Conservation (phyloP, 2,797 vertebrate species). For the Spondyliosoma cantharus region DNA sequence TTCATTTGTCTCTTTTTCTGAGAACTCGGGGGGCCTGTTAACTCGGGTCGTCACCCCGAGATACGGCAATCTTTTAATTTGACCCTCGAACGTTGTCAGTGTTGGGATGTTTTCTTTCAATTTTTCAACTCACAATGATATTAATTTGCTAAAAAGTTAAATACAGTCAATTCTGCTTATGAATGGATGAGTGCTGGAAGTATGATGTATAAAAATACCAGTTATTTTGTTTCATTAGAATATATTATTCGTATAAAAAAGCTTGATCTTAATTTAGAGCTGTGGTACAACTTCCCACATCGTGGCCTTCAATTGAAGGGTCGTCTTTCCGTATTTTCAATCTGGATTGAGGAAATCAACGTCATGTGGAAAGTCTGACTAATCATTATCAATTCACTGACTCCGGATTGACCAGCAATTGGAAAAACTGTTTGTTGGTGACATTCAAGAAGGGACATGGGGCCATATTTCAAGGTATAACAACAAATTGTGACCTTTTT, state of each 20-base stretch:
- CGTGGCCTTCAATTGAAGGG: constrained; percentile 36
- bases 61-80: constrained; percentile 60
- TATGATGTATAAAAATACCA: constrained; percentile 3
- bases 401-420: too few relatives aligned
- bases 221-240: background rate
- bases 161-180: background rate
- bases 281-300: constrained; percentile 48
- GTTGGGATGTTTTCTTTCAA: constrained; percentile 21
- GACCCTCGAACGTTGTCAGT: constrained; percentile 39
- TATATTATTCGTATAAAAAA: constrained; percentile 1
- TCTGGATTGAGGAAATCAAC: constrained; percentile 14
- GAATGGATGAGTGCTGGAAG: background rate
- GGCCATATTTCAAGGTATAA: too few relatives aligned
- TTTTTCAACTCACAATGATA: background rate
- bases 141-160: background rate
- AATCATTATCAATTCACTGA: too few relatives aligned
- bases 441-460: too few relatives aligned
- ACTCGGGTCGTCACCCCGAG: constrained; percentile 53
- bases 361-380: too few relatives aligned
- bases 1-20: constrained; percentile 56
- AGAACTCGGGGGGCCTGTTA: constrained; percentile 40
- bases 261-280: constrained; percentile 15
- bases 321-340: constrained; percentile 37
- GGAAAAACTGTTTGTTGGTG: too few relatives aligned
- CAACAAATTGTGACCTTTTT: too few relatives aligned